These are phyloP conservation scores for Hypena proboscidalis DNA, from an alignment of 2,888 invertebrate species.

Conservation along the genomic window DNA sequence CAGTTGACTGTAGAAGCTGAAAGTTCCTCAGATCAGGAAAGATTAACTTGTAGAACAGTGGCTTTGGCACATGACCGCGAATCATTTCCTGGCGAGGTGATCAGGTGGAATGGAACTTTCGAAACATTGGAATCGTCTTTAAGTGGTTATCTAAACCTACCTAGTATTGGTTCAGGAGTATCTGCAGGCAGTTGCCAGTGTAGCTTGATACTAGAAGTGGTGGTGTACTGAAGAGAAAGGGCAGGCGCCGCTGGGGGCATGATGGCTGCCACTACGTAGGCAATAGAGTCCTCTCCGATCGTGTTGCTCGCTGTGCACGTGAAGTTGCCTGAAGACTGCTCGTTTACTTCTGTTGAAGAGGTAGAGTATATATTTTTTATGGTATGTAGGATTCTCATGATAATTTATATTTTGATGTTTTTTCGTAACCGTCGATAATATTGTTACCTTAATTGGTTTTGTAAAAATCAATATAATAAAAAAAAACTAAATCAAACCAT, in stretches of 20 bases:
- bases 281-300: conserved; percentile 93
- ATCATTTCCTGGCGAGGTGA: no score
- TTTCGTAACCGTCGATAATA: no score
- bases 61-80: no score
- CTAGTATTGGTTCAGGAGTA: conserved; percentile 80
- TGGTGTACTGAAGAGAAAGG: conserved; percentile 90
- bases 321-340: conserved; percentile 91
- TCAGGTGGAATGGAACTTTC: no score
- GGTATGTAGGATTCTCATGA: background rate
- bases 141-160: conserved; percentile 39
- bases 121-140: no score
- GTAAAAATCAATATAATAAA: no score
- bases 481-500: no score
- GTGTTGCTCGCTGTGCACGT: conserved; percentile 93
- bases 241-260: conserved; percentile 89
- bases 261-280: conserved; percentile 90
- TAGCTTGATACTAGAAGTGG: conserved; percentile 89
- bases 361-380: background rate
- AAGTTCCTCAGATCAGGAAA: no score
- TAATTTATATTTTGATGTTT: no score
- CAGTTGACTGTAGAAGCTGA: no score
- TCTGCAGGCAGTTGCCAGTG: conserved; percentile 76
- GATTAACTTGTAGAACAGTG: no score
- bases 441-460: no score
- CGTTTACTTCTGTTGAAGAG: conserved; percentile 86